Conservation (phyloP, 1,140 invertebrate species). For the Whitmania pigra region DNA sequence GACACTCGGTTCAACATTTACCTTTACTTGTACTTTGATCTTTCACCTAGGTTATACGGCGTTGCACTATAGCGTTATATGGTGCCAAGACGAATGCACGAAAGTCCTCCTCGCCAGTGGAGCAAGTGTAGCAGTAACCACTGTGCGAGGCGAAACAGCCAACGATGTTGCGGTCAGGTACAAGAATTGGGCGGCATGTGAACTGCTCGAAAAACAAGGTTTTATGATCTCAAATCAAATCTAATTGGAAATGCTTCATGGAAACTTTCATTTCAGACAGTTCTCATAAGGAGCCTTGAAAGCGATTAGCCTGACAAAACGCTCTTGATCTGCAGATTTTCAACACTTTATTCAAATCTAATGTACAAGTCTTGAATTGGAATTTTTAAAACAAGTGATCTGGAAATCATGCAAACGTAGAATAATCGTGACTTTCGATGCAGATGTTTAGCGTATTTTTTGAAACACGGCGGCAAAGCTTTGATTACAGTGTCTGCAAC, state of each 20-base stretch:
- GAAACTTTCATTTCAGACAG: background rate
- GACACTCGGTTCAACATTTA: background rate
- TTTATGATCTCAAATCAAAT: background rate
- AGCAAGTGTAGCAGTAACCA: background rate
- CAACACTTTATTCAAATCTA: background rate
- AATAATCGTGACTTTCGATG: background rate
- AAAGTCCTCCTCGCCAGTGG: background rate
- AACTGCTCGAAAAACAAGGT: background rate
- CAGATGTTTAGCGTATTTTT: background rate
- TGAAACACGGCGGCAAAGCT: background rate
- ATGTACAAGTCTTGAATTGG: constrained; percentile 5
- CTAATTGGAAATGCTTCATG: background rate
- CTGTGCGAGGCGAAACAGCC: background rate
- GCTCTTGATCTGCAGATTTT: constrained; percentile 4
- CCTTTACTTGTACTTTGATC: too few species aligned
- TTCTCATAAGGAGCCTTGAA: background rate
- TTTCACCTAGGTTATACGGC: constrained; percentile 4
- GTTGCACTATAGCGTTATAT: constrained; percentile 8
- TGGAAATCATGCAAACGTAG: background rate
- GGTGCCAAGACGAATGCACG: background rate
- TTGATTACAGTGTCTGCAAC: background rate
- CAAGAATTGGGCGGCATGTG: constrained; percentile 1
- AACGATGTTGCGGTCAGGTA: background rate
- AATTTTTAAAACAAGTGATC: background rate
- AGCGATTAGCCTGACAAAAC: background rate